Percentiles rank a stretch among this genome's conserved stretches.
These are phyloP conservation scores for Amphipyra tragopoginis DNA, from an alignment of 2,888 invertebrate species.

Conservation along the genomic window DNA sequence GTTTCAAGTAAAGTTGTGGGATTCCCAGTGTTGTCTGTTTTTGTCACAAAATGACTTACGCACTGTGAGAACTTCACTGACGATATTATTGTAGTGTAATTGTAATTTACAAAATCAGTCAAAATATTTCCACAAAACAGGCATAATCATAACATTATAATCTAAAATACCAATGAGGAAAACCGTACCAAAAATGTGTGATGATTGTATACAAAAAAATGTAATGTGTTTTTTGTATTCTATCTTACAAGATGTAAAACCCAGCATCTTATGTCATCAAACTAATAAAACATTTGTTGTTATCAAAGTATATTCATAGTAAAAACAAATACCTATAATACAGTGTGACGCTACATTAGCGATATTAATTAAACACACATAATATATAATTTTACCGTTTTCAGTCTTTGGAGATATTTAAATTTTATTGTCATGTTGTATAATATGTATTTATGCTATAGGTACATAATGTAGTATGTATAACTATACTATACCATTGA, in stretches of 20 bases:
- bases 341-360: too few species aligned
- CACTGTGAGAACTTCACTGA: too few species aligned
- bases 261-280: conserved; percentile 5
- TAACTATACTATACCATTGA: background rate
- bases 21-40: too few species aligned
- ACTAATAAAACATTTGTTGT: background rate
- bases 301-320: background rate
- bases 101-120: too few species aligned
- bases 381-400: too few species aligned
- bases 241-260: conserved; percentile 11
- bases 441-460: too few species aligned
- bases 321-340: background rate
- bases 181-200: conserved; percentile 19
- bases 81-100: too few species aligned
- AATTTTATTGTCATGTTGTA: too few species aligned
- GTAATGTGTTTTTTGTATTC: conserved; percentile 3
- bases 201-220: conserved; percentile 25
- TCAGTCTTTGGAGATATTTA: too few species aligned
- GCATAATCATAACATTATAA: background rate
- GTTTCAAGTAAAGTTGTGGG: too few species aligned
- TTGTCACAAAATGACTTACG: too few species aligned
- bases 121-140: background rate
- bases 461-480: background rate
- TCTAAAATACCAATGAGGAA: conserved; percentile 25
- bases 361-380: too few species aligned